These are phyloP conservation scores for Drosophila monieri DNA, from an alignment of 2,888 invertebrate genomes.

Conservation along the genomic window DNA sequence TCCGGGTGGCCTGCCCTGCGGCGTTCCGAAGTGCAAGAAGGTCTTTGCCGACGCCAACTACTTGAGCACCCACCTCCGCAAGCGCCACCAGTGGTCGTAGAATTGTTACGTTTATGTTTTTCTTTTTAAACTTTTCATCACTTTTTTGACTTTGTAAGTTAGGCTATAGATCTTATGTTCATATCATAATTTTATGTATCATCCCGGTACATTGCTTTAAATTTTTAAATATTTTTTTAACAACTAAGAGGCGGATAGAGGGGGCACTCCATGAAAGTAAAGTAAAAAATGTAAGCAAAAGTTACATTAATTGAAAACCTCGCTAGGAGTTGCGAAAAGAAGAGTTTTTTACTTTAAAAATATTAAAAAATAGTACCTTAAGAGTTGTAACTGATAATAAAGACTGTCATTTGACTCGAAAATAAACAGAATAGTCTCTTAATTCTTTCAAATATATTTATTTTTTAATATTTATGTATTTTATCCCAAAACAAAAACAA, in stretches of 20 bases:
- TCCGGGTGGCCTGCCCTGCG: constrained; percentile 41
- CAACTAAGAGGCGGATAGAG: background rate
- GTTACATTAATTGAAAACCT: background rate
- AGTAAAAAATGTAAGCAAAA: background rate
- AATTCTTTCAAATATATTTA: constrained; percentile 18
- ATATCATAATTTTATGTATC: background rate
- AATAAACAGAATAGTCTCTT: background rate
- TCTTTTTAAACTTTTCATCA: constrained; percentile 9
- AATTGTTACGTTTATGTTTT: constrained; percentile 8
- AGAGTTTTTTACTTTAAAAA: background rate
- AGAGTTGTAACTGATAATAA: background rate
- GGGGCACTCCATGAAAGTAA: background rate
- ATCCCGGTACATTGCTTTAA: background rate
- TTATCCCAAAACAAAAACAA: constrained; percentile 27
- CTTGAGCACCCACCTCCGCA: constrained; percentile 44
- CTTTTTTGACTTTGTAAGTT: background rate
- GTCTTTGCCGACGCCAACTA: constrained; percentile 31
- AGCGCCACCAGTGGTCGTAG: constrained; percentile 46
- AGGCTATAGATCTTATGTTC: background rate
- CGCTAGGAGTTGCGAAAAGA: background rate
- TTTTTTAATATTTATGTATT: constrained; percentile 17
- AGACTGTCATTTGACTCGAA: background rate
- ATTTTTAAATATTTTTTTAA: background rate
- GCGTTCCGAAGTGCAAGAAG: constrained; percentile 43
- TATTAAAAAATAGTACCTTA: background rate